Conservation (phyloP, 2,113 vertebrate genomes). For the Chamaetylas fuelleborni region DNA sequence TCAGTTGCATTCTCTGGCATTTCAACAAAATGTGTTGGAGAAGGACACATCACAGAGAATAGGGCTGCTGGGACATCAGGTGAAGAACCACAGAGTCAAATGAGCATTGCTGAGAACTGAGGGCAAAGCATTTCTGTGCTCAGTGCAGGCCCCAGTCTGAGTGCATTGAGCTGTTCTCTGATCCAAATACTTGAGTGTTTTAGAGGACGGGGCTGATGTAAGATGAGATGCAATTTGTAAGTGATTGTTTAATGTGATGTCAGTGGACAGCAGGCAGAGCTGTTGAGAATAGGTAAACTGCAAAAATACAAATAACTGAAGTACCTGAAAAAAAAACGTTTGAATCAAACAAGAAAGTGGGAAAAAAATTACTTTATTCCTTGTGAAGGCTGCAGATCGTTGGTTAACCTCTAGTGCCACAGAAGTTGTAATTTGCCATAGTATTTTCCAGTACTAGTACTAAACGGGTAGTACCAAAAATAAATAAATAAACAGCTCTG, state of each 20-base stretch:
- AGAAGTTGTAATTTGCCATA: not conserved
- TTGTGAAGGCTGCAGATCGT: not conserved
- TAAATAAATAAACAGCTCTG: not conserved
- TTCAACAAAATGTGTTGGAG: not conserved
- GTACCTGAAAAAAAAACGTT: not conserved
- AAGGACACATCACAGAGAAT: not conserved
- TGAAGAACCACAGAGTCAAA: not conserved
- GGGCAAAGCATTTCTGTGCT: not conserved
- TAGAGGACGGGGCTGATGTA: not conserved
- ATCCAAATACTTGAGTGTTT: not conserved
- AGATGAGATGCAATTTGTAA: accelerated
- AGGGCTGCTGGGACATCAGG: not conserved
- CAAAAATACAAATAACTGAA: not conserved
- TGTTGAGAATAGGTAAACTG: not conserved
- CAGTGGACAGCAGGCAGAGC: not conserved
- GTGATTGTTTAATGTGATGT: not conserved
- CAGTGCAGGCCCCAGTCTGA: not conserved
- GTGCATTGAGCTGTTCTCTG: not conserved
- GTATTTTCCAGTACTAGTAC: not conserved
- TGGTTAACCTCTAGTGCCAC: not conserved
- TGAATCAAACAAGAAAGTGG: not conserved
- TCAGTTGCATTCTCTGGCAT: not conserved
- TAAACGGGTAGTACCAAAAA: not conserved
- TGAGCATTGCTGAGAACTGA: not conserved
- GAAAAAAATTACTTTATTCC: not conserved